Evolutionary conservation across 2,888 invertebrate species (phyloP), one percentile per base, ranked within the genome.

Genomic region (Tenthredo livida): DNA sequence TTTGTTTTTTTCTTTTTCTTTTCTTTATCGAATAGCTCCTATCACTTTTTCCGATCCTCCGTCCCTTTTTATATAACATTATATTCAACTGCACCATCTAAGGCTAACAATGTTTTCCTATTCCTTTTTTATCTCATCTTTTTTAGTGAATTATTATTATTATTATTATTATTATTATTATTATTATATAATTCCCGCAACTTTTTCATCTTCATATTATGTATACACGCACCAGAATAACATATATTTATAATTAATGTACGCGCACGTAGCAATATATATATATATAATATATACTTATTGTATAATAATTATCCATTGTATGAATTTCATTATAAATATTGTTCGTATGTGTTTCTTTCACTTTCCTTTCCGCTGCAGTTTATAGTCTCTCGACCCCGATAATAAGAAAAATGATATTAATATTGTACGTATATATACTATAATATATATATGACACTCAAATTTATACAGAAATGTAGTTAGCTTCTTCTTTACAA

Each of bases 31-130:
- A 58, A 78, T 78, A 15, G 37, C 58, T 58, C 54, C 70, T 72
- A 33, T 50, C 84, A 54, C 67, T 50, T 67, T 43, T 40, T 75
- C 73, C 84, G 54, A 84, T 73, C 77, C 75, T 84, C 84, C 75
- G 25, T 84, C 84, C n/a, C 84, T 54, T 75, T 75, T 29, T 17
- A 54, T 73, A n/a, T 84, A 61, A 84, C 50, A 84, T 40, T 54
- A 84, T 12, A 77, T 61, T 84, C 58, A 77, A 84, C 72, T 72
- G 72, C 75, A 75, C 84, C 73, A 58, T 84, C 84, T 43, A 84
- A 84, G 29, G 84, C 43, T 84, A 84, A 84, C 84, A 43, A 72
- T 72, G 67, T 72, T 72, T 21, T 29, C 33, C 50, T 50, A 58
- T n/a, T 84, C 25, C 50, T 50, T 10, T 29, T 72, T 67, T 83